Base-by-base conservation (phyloP, 2,113 vertebrate species). In the Hippolais icterina region DNA sequence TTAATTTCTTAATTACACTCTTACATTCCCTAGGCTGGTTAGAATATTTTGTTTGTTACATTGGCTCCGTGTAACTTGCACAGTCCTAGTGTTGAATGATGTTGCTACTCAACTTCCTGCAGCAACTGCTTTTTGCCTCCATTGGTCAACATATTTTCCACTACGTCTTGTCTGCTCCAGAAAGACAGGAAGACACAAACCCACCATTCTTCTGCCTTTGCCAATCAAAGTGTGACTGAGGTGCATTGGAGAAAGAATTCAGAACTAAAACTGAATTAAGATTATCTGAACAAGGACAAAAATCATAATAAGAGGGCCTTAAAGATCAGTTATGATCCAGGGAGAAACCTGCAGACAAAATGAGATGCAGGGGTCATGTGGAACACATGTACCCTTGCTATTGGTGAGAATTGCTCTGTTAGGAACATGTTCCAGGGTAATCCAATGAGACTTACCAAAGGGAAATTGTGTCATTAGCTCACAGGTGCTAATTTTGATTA, bases 401-500 rank as follows among this genome's bases (percentile, higher is more conserved):
- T 39, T 70, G 76, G 72, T 78, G 42, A 39, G 59, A 83, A 28
- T 29, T 65, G 66, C 35, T 79, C 66, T 46, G 21, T 42, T 14
- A 65, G 54, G 76, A 94, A 93, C 50, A 37, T 19, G 27, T 39
- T 90, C 57, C 54, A 81, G 8, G 29, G 77, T 61, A 91, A 97
- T 85, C 52, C 66, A 83, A 33, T 75, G 57, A 90, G 75, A 94
- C 12, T 79, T 81, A 93, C n/a, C 71, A 72, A 85, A 93, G 74
- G 23, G 23, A 81, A 94, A 91, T 31, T 70, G 37, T 50, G 54
- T 79, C 74, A 60, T 87, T 95, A 71, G 42, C 63, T 91, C 92
- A 70, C 50, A 57, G n/a, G 71, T 57, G 41, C 61, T 96, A 91
- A 90, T 95, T 89, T 92, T 87, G 78, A 89, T 93, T 93, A 89